Evolutionary conservation across 2,113 vertebrate species (phyloP), one percentile per base, ranked within the genome.

Genomic region (Electrona antarctica): DNA sequence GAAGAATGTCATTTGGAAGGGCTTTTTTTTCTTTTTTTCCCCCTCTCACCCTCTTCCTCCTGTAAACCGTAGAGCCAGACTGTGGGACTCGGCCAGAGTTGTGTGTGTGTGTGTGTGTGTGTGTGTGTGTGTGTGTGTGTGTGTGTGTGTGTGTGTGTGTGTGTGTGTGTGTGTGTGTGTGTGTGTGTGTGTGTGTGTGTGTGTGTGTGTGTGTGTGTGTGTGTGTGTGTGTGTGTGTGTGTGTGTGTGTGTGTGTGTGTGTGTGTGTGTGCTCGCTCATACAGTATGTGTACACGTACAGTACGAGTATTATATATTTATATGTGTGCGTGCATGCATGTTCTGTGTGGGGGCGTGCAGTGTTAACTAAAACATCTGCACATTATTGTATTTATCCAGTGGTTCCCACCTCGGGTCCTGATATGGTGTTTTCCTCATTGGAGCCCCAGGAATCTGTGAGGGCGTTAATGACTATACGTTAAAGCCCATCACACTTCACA

Each of bases 361-460:
- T 28, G 8, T 14, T 11, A 50, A 28, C 52, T 54, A 48, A 33
- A 9, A 56, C 60, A 45, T 50, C 59, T 64, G 52, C 52, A 81
- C 68, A 60, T 62, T 67, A 76, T 55, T 52, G 58, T 75, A 12
- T 45, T 52, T 48, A 67, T 58, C 11, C 63, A 66, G 33, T 5
- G 59, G 46, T 33, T 69, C 47, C 6, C 8, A 56, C 64, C 50
- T 57, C 54, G 12, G 45, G 60, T 12, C 9, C 13, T 71, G 4
- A 28, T 21, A 21, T 47, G 52, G 10, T 48, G 51, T 49, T 54
- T 70, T 71, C 62, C 47, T 28, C 51, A 54, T 54, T 54, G 3
- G 11, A 12, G 5, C 13, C 56, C 64, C 56, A 60, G 14, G 33
- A 41, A 41, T 41, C 33, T 21, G 21, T 21, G 21, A 21, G 21